Percentiles rank a stretch among this genome's conserved stretches.
These are phyloP conservation scores for Cephus cinctus DNA, from an alignment of 1,140 invertebrate species.

Conservation along the genomic window DNA sequence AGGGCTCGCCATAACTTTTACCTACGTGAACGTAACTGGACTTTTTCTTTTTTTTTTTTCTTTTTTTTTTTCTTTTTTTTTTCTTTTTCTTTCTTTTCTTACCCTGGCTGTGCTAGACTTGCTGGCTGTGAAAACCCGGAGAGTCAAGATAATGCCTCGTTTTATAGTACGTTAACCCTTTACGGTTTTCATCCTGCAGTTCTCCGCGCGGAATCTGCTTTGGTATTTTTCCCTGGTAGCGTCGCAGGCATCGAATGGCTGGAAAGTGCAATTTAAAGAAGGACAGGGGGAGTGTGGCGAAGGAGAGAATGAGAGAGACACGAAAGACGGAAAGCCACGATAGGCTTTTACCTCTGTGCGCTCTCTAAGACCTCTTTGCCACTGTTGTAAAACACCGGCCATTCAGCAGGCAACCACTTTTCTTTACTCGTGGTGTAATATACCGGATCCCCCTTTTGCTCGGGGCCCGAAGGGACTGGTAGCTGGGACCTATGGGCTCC, in stretches of 20 bases:
- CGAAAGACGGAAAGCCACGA: constrained; percentile 29
- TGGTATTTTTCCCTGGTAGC: background rate
- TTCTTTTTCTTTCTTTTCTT: background rate
- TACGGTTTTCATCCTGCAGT: constrained; percentile 13
- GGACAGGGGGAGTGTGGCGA: background rate
- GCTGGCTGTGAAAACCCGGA: too few species aligned
- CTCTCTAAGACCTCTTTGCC: too few species aligned
- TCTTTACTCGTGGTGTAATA: constrained; percentile 30
- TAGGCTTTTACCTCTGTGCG: constrained; percentile 29
- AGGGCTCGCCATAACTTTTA: background rate
- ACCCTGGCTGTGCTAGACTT: too few species aligned
- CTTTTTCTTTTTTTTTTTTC: background rate
- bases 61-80: background rate
- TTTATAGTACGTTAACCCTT: constrained; percentile 27
- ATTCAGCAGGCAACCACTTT: constrained; percentile 40
- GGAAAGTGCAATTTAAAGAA: too few species aligned
- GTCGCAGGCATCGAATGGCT: too few species aligned
- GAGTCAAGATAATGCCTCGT: constrained; percentile 17
- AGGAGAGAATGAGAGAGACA: constrained; percentile 1
- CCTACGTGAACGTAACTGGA: background rate
- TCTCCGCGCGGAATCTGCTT: background rate
- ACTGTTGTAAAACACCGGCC: constrained; percentile 46
- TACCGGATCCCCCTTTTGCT: constrained; percentile 17
- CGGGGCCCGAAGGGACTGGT: background rate
- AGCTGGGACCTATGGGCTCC: too few species aligned